Evolutionary conservation across 2,113 vertebrate species (phyloP).

Genomic region (Illadopsis cleaveri): DNA sequence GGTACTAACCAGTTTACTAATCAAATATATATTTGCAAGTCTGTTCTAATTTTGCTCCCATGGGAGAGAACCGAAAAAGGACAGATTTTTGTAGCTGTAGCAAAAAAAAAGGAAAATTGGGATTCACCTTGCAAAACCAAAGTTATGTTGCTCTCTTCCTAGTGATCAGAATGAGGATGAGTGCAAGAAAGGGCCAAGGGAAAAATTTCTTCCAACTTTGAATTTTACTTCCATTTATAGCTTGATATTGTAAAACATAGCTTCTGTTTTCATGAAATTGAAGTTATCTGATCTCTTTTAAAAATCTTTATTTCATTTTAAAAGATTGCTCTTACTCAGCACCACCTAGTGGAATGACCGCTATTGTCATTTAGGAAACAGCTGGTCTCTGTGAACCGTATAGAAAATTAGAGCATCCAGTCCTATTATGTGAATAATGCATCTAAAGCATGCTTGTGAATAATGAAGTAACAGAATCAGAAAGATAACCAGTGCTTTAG

Average conservation of each 20-base stretch:
- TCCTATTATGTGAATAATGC: not conserved
- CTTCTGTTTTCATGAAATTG: not conserved
- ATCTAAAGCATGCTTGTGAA: not conserved
- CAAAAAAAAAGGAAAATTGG: not conserved
- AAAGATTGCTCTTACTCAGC: conserved; percentile 51
- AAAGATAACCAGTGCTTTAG: not conserved
- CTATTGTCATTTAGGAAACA: not conserved
- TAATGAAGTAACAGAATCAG: not conserved
- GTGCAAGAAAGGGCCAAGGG: not conserved
- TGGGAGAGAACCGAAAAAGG: not conserved
- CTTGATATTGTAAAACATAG: not conserved
- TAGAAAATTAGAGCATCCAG: not conserved
- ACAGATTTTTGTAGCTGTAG: not conserved
- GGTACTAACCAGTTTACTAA: not conserved
- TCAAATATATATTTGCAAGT: not conserved
- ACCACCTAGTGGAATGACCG: conserved; percentile 74
- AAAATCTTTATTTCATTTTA: not conserved
- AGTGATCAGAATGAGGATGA: not conserved
- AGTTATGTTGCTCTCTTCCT: not conserved
- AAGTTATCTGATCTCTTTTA: not conserved
- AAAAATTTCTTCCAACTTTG: not conserved
- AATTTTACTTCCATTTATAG: not conserved
- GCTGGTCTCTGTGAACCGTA: fast-evolving
- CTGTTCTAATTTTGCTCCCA: not conserved
- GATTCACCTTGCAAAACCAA: not conserved